Conservation (phyloP, 2,797 vertebrate species). For the Neosalanx taihuensis region DNA sequence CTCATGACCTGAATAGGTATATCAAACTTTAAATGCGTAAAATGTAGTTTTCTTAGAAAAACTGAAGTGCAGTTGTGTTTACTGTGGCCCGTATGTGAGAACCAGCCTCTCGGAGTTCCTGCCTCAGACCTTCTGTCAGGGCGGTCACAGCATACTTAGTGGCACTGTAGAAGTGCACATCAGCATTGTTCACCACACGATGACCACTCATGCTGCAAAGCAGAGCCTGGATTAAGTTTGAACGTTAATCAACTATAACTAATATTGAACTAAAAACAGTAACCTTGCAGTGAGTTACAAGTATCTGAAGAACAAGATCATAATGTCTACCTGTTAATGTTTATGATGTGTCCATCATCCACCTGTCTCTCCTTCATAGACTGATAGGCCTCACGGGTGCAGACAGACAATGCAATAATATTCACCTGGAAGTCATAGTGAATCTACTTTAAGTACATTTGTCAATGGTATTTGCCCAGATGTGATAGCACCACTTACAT, state of each 20-base stretch:
- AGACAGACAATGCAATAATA: slow-evolving; percentile 81
- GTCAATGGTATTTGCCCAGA: neutral
- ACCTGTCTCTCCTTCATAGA: slow-evolving; percentile 88
- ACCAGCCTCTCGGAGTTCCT: slow-evolving; percentile 81
- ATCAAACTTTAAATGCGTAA: neutral
- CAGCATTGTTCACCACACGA: slow-evolving; percentile 56
- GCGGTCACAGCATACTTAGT: slow-evolving; percentile 86
- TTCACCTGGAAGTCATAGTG: slow-evolving; percentile 75
- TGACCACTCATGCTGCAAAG: slow-evolving; percentile 80
- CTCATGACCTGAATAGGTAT: neutral
- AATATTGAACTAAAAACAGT: neutral
- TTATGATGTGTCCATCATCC: slow-evolving; percentile 87
- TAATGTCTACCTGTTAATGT: slow-evolving; percentile 82
- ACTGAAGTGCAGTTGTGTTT: slow-evolving; percentile 39
- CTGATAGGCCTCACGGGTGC: slow-evolving; percentile 83
- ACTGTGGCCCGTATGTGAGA: slow-evolving; percentile 84
- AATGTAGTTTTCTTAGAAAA: neutral
- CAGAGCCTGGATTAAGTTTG: neutral
- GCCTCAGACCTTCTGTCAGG: slow-evolving; percentile 84
- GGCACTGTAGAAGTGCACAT: slow-evolving; percentile 80
- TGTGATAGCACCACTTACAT: slow-evolving; percentile 69
- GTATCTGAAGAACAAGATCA: neutral
- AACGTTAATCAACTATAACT: neutral
- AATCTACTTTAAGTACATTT: neutral
- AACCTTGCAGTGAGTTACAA: neutral